Base-by-base conservation (phyloP, 2,113 vertebrate species). In the Albula goreensis region DNA sequence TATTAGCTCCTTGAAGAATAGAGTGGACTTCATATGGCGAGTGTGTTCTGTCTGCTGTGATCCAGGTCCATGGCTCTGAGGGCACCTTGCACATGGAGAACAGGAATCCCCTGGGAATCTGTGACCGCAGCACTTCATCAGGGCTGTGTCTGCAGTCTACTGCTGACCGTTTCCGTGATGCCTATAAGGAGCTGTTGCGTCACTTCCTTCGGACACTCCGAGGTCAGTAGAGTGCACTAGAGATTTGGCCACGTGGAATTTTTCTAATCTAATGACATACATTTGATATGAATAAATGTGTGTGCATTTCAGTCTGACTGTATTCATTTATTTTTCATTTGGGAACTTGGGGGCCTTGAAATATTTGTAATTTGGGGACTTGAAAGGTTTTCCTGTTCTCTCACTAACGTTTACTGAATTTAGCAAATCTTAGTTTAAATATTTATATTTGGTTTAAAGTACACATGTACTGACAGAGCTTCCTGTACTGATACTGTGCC, bases 161-260 rank as follows among this genome's bases (percentile, higher is more conserved):
- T 0, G 74, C 86, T 2, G 88, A 90, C 6, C 57, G 87, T 57
- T 90, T 84, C 88, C 52, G 57, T 8, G 90, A 92, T 0, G 89
- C 87, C 0, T 88, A 85, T 52, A 53, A 83, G 81, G 89, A 90
- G 56, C 88, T 92, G 84, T 87, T 92, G 0, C 84, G 86, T 4
- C 89, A 92, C 78, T 92, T 92, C 50, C 85, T 94, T 50, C 88
- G 91, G 6, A 91, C 89, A 0, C 89, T 93, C 51, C 84, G 79
- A 89, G 92, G 92, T 90, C 5, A 2, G 80, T 41, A 17, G 8
- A 0, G 13, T 3, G 22, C 17, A 25, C 9, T 11, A 74, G 9
- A 31, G 15, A 22, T 22, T 15, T 49, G 41, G 13, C 41, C 48
- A 15, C 13, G 48, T 9, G 41, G 31, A 79, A 15, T 63, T 12